A percentile compares a stretch with the other conserved stretches of the same genome.
Conservation (phyloP, 2,797 vertebrate species). For the Hypotaenidia philippensis region DNA sequence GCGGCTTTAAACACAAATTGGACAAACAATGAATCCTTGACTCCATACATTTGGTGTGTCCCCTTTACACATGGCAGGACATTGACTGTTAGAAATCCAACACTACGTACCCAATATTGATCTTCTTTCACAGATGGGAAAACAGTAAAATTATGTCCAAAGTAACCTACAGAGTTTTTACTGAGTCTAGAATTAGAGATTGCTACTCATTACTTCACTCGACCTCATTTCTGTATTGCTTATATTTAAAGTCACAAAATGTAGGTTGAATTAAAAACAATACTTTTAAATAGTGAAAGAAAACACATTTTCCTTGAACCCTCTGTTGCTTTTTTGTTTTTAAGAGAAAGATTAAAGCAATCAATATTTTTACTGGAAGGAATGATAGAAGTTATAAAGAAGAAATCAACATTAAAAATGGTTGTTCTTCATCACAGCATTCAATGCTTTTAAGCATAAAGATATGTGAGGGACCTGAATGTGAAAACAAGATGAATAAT, state of each 20-base stretch:
- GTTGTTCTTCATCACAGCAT: neutral
- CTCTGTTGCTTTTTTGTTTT: neutral
- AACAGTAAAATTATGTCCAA: neutral
- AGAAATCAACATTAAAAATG: neutral
- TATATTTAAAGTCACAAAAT: neutral
- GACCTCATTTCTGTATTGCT: neutral
- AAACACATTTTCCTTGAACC: neutral
- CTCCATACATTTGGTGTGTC: neutral
- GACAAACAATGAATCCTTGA: neutral
- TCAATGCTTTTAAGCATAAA: neutral
- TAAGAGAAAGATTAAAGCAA: neutral
- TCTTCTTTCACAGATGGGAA: neutral
- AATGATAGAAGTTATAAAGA: neutral
- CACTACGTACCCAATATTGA: accelerated
- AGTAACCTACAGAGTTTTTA: neutral
- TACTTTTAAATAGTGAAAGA: neutral
- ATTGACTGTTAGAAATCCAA: accelerated
- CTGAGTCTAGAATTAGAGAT: neutral
- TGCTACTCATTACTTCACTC: neutral
- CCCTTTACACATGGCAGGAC: neutral
- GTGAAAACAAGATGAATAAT: neutral
- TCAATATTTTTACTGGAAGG: neutral
- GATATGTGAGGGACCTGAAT: neutral
- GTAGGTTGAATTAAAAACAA: neutral
- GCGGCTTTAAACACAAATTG: neutral